Conservation (phyloP, 2,797 vertebrate genomes). For the Capromys pilorides region DNA sequence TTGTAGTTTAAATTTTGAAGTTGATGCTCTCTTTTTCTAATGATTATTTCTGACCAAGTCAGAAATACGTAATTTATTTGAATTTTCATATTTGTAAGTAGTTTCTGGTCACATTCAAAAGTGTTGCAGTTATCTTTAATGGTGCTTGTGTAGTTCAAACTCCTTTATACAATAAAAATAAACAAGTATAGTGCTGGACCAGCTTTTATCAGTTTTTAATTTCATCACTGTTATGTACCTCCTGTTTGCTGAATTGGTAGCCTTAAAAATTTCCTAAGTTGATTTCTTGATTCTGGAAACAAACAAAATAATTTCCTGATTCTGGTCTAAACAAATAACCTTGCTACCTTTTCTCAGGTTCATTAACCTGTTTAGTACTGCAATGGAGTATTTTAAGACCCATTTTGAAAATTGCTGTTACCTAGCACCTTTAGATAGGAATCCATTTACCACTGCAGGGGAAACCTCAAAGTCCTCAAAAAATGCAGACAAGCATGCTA, state of each 20-base stretch:
- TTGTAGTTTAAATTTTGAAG: neutral
- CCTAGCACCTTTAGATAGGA: neutral
- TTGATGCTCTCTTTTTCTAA: neutral
- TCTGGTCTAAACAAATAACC: too few species aligned
- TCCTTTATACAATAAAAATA: neutral
- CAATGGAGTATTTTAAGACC: constrained; percentile 22
- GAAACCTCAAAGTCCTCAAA: neutral
- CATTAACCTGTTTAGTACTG: neutral
- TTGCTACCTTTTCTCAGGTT: neutral
- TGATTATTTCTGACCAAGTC: constrained; percentile 11
- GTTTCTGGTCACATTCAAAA: neutral
- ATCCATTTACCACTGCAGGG: neutral
- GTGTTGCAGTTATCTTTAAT: neutral
- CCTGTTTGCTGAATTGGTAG: neutral
- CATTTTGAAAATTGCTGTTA: neutral
- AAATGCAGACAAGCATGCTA: neutral
- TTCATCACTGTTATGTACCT: neutral
- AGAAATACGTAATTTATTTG: neutral
- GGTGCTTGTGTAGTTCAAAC: constrained; percentile 8
- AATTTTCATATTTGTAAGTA: neutral
- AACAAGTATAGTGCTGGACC: neutral
- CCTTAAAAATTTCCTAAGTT: neutral
- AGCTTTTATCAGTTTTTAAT: neutral
- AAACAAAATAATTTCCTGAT: neutral
- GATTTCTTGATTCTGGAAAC: neutral